A percentile compares a stretch with the other conserved stretches of the same genome.
Evolutionary conservation across 2,113 vertebrate genomes (phyloP).

Genomic region (Podarcis cretensis): DNA sequence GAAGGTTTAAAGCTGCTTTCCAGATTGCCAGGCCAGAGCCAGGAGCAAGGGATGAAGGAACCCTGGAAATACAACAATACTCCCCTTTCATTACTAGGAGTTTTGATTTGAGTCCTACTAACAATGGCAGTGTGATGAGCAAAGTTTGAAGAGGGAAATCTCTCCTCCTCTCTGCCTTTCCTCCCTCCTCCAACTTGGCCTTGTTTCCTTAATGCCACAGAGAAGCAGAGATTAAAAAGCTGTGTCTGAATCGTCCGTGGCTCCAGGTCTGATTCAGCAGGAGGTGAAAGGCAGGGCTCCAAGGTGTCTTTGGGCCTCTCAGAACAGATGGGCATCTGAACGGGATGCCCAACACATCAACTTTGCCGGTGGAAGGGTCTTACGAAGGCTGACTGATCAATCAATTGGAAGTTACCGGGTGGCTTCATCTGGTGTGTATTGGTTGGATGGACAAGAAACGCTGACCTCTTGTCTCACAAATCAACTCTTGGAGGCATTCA

Average conservation of each 20-base stretch:
- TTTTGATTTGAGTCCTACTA: neutral
- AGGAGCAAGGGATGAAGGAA: neutral
- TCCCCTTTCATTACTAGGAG: slow-evolving; percentile 26
- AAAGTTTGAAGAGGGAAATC: slow-evolving; percentile 7
- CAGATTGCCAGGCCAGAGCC: neutral
- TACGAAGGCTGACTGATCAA: no score
- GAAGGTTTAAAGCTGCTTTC: slow-evolving; percentile 35
- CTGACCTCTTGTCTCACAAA: no score
- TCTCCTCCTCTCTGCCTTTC: neutral
- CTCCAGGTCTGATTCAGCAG: neutral
- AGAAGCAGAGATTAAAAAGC: neutral
- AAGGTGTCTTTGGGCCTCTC: neutral
- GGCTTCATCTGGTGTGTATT: no score
- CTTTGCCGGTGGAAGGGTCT: no score
- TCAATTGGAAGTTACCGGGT: no score
- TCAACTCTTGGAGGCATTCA: no score
- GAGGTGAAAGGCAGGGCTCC: neutral
- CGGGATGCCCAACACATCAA: no score
- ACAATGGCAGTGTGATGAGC: neutral
- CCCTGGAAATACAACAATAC: neutral
- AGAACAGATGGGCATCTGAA: neutral
- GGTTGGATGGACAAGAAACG: no score
- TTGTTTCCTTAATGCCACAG: slow-evolving; percentile 6
- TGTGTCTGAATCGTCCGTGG: neutral
- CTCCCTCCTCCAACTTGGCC: neutral